A percentile compares a stretch with the other conserved stretches of the same genome.
These are phyloP conservation scores for Psittacula echo DNA, from an alignment of 2,797 vertebrate species.

Conservation along the genomic window DNA sequence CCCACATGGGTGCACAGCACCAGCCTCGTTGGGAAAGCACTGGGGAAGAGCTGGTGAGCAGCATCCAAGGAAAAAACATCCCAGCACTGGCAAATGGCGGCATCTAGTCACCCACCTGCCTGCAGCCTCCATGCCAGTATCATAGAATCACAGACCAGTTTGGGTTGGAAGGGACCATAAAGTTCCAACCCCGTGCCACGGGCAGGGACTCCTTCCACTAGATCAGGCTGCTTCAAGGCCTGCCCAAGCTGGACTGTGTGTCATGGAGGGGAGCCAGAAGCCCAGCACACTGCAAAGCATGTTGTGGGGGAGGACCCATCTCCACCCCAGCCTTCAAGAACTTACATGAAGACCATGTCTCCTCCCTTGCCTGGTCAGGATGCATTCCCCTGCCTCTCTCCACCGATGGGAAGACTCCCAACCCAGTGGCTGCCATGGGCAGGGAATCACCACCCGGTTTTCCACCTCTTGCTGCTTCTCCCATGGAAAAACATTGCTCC, in stretches of 20 bases:
- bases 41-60: background rate
- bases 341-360: background rate
- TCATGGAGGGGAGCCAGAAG: background rate
- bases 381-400: background rate
- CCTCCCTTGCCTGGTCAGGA: rapidly evolving
- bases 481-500: background rate
- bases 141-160: background rate
- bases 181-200: rapidly evolving
- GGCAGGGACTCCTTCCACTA: background rate
- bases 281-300: rapidly evolving
- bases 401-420: rapidly evolving
- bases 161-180: background rate
- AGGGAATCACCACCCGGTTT: background rate
- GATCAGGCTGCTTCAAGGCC: background rate
- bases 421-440: rapidly evolving
- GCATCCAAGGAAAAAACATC: background rate
- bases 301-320: background rate
- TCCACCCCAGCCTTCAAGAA: background rate
- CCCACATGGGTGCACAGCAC: background rate
- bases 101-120: background rate
- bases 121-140: background rate
- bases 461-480: background rate
- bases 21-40: background rate
- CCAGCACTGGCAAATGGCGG: background rate
- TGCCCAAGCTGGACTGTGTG: background rate